Conservation (phyloP, 2,888 invertebrate genomes). For the Tachina fera region DNA sequence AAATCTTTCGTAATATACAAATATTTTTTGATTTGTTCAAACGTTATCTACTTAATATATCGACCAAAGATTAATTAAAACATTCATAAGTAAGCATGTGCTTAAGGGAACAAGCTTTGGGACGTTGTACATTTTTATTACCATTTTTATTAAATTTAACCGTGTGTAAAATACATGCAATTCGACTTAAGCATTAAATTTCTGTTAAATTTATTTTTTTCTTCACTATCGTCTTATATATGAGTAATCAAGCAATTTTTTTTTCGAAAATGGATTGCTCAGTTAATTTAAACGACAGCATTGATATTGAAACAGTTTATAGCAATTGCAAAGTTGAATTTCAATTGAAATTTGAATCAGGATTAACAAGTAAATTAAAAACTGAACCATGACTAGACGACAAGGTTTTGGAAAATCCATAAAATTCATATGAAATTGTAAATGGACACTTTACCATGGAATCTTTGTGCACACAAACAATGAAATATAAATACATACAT, state of each 20-base stretch:
- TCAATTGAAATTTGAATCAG: conserved; percentile 59
- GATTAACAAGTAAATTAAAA: conserved; percentile 58
- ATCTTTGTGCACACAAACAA: neutral
- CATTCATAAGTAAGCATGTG: too few species aligned
- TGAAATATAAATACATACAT: neutral
- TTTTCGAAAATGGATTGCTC: conserved; percentile 19
- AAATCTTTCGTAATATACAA: too few species aligned
- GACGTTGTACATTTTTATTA: too few species aligned
- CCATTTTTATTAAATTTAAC: too few species aligned
- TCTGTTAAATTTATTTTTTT: neutral
- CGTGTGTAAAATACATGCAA: neutral
- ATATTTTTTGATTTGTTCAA: too few species aligned
- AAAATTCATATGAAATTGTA: conserved; percentile 31
- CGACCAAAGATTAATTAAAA: too few species aligned
- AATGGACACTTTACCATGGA: conserved; percentile 39
- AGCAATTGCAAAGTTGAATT: neutral
- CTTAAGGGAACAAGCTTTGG: too few species aligned
- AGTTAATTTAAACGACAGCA: conserved; percentile 18
- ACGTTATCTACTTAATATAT: too few species aligned
- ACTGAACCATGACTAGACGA: conserved; percentile 43
- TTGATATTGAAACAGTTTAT: conserved; percentile 46
- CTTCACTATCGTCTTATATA: neutral
- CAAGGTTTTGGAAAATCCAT: conserved; percentile 68
- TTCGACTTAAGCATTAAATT: neutral
- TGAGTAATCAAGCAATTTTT: conserved; percentile 1